Conservation (phyloP, 53 echinoderm and acorn worm genomes). For the Mesocentrotus franciscanus region DNA sequence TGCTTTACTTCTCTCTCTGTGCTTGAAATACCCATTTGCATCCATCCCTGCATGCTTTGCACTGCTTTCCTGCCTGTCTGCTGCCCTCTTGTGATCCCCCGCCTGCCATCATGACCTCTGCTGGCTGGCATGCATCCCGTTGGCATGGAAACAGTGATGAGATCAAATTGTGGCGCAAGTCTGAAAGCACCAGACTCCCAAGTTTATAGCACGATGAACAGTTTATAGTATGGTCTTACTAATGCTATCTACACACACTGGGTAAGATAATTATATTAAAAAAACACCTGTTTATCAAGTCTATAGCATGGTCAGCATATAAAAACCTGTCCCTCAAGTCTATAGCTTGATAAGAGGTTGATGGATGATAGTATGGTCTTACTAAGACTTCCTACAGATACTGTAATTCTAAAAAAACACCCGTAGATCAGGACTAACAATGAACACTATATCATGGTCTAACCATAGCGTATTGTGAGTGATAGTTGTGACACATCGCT, state of each 20-base stretch:
- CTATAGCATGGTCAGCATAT: background rate
- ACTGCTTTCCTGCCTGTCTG: constrained; percentile 32
- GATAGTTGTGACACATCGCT: no score
- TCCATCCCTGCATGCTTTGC: constrained; percentile 33
- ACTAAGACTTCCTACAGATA: background rate
- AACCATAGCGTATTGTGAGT: no score
- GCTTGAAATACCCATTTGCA: constrained; percentile 15
- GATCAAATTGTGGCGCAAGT: constrained; percentile 63
- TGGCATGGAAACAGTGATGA: constrained; percentile 49
- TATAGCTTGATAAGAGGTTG: background rate
- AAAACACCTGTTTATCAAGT: background rate
- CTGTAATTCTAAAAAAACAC: background rate
- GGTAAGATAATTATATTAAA: background rate
- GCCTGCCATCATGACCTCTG: background rate
- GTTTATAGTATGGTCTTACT: background rate
- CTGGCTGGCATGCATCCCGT: constrained; percentile 12
- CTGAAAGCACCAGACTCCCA: background rate
- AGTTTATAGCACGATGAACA: background rate
- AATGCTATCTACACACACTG: background rate
- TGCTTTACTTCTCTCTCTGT: background rate
- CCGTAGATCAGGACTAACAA: background rate
- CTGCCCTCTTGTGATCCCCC: background rate
- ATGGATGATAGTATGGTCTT: background rate
- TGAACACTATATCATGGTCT: no score
- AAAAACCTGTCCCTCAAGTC: background rate